Evolutionary conservation across 2,888 invertebrate genomes (phyloP), one percentile per base, ranked within the genome.

Genomic region (Alviniconcha strummeri): DNA sequence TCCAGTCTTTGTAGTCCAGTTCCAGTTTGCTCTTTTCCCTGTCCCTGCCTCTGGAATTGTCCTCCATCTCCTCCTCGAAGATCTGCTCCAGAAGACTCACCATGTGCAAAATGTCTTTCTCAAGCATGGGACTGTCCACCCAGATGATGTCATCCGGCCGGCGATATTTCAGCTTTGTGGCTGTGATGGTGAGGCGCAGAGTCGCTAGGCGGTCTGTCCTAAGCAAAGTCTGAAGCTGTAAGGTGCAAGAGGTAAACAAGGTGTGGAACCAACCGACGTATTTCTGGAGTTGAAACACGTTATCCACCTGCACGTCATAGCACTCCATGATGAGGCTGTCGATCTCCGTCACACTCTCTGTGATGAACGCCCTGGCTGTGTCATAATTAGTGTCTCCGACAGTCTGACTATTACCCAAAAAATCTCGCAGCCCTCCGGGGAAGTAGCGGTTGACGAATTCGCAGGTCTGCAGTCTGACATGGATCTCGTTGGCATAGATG

Each of bases 1-100:
- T 84, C 89, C 89, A 89, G 75, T 89, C 89, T 57, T 84, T 87
- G 80, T 86, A 88, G 80, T 88, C 88, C 57, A 84, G 76, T 36
- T 89, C 89, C 4, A 89, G 75, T 15, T 86, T 87, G 71, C 85
- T 83, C 52, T 83, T 83, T 9, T 17, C 8, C 13, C 64, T 69
- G 80, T 36, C 6, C 9, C 56, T 80, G 36, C 36, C 36, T 36
- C 36, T 36, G 36, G 36, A 36, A 3, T 36, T 36, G 2, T 85
- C 86, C 67, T 57, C 71, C 52, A 54, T 83, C 56, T 82, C 69
- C 36, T 83, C 82, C 15, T 87, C 85, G 69, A 89, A 88, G 77
- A 85, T 87, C 19, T 84, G 80, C 76, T 89, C 88, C 77, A 86
- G 86, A n/a, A 87, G 57, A 71, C 80, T 54, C 7, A 88, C 84